These are phyloP conservation scores for Ephialtes manifestator DNA, from an alignment of 2,888 invertebrate genomes.

Conservation along the genomic window DNA sequence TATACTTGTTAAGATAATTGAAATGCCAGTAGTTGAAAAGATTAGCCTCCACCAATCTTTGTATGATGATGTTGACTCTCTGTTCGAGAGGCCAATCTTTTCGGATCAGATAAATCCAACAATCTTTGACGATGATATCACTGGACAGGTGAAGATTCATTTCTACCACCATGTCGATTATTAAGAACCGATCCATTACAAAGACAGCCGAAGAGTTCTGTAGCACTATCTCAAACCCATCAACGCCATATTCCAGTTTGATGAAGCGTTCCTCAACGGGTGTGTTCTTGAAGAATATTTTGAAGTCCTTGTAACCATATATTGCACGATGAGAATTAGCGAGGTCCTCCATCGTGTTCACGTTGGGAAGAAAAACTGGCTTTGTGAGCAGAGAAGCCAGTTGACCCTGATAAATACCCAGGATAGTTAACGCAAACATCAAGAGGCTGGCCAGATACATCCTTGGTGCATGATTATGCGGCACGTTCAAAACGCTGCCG, in stretches of 20 bases:
- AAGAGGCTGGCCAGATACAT: neutral
- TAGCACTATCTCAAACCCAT: neutral
- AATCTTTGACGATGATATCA: neutral
- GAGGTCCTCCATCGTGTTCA: slow-evolving; percentile 15
- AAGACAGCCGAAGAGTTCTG: neutral
- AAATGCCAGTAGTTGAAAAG: neutral
- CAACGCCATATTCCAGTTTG: neutral
- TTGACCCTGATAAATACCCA: slow-evolving; percentile 10
- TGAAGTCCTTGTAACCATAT: neutral
- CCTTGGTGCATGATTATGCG: neutral
- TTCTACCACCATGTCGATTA: neutral
- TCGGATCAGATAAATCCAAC: neutral
- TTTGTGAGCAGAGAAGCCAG: slow-evolving; percentile 11
- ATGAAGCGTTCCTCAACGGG: neutral
- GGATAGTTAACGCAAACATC: neutral
- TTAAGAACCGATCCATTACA: neutral
- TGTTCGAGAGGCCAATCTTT: neutral
- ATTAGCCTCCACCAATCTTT: neutral
- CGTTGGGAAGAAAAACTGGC: neutral
- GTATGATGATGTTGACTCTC: neutral
- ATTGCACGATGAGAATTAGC: neutral
- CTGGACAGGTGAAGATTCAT: slow-evolving; percentile 16
- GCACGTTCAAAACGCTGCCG: neutral
- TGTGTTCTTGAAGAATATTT: neutral
- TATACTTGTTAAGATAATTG: neutral